phyloP scores from a whole-genome alignment of 2,888 invertebrate genomes.

The Ctenicera cuprea region DNA sequence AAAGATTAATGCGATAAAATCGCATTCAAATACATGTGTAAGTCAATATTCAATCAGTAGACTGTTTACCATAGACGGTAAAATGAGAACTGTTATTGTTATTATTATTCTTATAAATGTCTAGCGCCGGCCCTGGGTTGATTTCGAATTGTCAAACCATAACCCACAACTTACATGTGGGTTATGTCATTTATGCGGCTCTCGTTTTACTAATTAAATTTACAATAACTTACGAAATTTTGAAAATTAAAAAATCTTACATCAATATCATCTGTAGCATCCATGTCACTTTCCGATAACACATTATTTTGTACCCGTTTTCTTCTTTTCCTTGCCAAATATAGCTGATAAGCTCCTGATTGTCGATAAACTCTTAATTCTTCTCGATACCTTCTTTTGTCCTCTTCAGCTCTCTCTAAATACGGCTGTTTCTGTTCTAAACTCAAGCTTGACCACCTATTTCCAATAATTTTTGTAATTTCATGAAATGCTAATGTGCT shows the following conservation, averaged over 20 bases:
- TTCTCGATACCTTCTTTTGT: constrained; percentile 75
- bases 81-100: no score
- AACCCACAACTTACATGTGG: no score
- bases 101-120: no score
- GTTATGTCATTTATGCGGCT: no score
- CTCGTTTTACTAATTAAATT: no score
- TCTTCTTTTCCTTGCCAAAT: constrained; percentile 73
- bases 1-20: no score
- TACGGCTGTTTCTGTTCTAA: constrained; percentile 75
- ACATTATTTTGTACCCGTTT: constrained; percentile 69
- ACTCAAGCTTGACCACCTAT: constrained; percentile 76
- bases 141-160: no score
- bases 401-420: constrained; percentile 75
- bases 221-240: constrained; percentile 9
- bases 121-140: no score
- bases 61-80: no score
- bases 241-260: constrained; percentile 63
- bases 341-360: constrained; percentile 75
- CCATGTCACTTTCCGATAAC: constrained; percentile 73
- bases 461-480: constrained; percentile 76
- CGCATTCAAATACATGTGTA: no score
- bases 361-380: constrained; percentile 76
- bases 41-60: no score
- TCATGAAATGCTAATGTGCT: constrained; percentile 74
- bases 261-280: constrained; percentile 75